phyloP scores from a whole-genome alignment of 2,797 vertebrate species.

The Gallinago solitaria region DNA sequence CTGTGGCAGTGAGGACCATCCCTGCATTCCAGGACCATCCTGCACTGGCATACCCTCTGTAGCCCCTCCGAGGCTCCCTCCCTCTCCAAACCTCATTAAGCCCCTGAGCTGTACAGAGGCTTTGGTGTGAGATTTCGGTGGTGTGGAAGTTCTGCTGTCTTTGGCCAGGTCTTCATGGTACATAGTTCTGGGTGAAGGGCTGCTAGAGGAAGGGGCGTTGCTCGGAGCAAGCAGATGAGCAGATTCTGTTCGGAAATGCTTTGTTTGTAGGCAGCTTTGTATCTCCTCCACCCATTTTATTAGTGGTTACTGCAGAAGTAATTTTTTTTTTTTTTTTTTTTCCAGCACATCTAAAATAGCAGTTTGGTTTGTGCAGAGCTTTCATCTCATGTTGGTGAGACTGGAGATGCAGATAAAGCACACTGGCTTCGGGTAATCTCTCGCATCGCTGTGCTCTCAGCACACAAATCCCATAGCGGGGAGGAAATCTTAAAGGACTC shows the following conservation, averaged over 20 bases:
- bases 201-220: not conserved
- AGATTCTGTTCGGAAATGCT: not conserved
- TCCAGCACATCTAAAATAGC: not conserved
- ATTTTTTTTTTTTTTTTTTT: not conserved
- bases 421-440: not conserved
- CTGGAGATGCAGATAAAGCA: not conserved
- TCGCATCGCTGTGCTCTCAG: not conserved
- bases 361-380: not conserved
- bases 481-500: not conserved
- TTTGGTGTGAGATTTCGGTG: not conserved
- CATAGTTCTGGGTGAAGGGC: accelerated
- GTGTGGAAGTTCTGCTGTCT: not conserved
- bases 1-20: not conserved
- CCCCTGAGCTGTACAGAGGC: no score
- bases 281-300: not conserved
- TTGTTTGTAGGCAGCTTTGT: not conserved
- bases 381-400: not conserved
- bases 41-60: not conserved
- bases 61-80: not conserved
- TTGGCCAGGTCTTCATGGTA: not conserved
- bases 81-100: not conserved
- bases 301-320: not conserved
- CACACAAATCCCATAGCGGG: not conserved
- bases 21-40: not conserved
- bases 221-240: accelerated